Evolutionary conservation across 2,797 vertebrate species (phyloP).

Genomic region (Anolis apletophallus): DNA sequence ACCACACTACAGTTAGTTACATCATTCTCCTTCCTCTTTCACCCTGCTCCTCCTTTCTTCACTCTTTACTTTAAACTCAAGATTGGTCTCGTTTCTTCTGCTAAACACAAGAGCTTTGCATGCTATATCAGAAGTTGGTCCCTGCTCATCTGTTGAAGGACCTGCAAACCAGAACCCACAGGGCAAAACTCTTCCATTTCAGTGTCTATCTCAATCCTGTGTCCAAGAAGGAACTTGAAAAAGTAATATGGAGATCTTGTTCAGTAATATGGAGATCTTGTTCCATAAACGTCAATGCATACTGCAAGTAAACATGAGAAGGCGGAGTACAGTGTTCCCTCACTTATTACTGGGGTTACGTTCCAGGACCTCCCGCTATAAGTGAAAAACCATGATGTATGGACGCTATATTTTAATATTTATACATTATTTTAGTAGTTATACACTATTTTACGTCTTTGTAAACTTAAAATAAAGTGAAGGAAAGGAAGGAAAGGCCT

Average conservation of each 20-base stretch:
- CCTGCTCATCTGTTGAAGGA: background rate
- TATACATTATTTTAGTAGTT: too few species aligned
- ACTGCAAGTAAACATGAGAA: background rate
- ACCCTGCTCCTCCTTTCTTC: background rate
- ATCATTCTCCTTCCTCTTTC: background rate
- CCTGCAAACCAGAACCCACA: too few species aligned
- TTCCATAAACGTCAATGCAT: background rate
- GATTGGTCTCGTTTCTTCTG: too few species aligned
- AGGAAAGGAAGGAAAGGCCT: too few species aligned
- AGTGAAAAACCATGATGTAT: too few species aligned
- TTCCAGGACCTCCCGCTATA: too few species aligned
- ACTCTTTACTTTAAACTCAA: background rate
- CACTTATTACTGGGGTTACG: too few species aligned
- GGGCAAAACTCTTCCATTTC: background rate
- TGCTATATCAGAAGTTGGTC: background rate
- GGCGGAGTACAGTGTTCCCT: too few species aligned
- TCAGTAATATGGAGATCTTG: background rate
- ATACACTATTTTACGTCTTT: too few species aligned
- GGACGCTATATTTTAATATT: too few species aligned
- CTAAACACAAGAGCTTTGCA: background rate
- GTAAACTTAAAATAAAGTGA: too few species aligned
- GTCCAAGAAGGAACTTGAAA: background rate
- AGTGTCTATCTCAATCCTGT: slow-evolving; percentile 16
- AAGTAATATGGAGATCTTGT: background rate
- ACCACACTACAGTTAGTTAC: background rate